Conservation (phyloP, 2,797 vertebrate genomes). For the Paguma larvata region DNA sequence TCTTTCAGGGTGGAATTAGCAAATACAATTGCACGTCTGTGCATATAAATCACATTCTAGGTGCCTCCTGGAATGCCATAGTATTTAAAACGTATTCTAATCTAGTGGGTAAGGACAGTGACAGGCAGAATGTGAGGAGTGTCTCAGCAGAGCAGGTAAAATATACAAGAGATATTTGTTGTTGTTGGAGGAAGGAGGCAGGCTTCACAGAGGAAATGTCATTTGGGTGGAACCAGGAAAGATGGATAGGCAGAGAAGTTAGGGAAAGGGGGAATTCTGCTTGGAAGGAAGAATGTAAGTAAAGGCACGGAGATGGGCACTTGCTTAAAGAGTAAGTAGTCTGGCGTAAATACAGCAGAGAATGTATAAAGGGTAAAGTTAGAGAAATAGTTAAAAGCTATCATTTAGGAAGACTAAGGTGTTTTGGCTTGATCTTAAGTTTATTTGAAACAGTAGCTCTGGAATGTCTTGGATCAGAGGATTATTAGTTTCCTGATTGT, state of each 20-base stretch:
- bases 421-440: slow-evolving; percentile 11
- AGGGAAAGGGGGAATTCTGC: not conserved
- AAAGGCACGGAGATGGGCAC: not conserved
- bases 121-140: not conserved
- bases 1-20: not conserved
- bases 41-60: slow-evolving; percentile 6
- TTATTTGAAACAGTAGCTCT: slow-evolving; percentile 27
- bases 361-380: not conserved
- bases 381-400: not conserved
- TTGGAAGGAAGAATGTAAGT: not conserved
- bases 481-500: slow-evolving; percentile 49
- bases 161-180: not conserved
- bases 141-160: not conserved
- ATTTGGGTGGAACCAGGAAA: not conserved
- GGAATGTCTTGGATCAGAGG: slow-evolving; percentile 40
- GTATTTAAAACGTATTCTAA: slow-evolving; percentile 9
- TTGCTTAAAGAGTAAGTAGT: slow-evolving; percentile 10
- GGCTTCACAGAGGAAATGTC: not conserved
- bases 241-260: not conserved
- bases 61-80: not conserved
- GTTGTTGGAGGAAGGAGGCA: not conserved
- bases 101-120: not conserved
- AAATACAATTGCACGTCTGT: slow-evolving; percentile 14
- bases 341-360: not conserved
- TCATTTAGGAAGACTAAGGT: not conserved